These are phyloP conservation scores for Pseudotriccus pelzelni DNA, from an alignment of 2,797 vertebrate genomes.

Conservation along the genomic window DNA sequence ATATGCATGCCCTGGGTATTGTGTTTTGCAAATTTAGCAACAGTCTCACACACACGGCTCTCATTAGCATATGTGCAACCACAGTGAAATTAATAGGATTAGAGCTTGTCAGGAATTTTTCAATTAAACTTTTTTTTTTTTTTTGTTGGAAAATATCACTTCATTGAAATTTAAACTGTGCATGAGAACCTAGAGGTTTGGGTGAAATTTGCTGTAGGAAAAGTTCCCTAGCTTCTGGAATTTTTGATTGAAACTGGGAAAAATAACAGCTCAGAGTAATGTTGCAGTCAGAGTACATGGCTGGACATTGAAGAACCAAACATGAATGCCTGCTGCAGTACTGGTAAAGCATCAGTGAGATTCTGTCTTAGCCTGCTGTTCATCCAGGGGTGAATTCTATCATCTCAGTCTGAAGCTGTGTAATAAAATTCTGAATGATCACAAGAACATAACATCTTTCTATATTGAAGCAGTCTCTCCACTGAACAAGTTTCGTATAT, in stretches of 20 bases:
- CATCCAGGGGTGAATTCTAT: not conserved
- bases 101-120: conserved; percentile 72
- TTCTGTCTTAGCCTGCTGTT: not conserved
- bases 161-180: conserved; percentile 58
- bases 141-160: conserved; percentile 57
- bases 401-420: not conserved
- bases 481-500: not conserved
- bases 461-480: not conserved
- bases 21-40: conserved; percentile 69
- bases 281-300: not conserved
- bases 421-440: not conserved
- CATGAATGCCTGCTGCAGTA: not conserved
- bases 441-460: not conserved
- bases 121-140: conserved; percentile 46
- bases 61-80: conserved; percentile 61
- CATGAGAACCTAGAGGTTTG: conserved; percentile 18
- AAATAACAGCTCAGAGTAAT: not conserved
- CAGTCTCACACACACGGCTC: conserved; percentile 58
- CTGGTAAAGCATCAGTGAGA: not conserved
- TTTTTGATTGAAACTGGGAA: conserved; percentile 18
- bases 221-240: conserved; percentile 24
- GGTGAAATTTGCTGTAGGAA: conserved; percentile 29
- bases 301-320: not conserved
- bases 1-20: conserved; percentile 62
- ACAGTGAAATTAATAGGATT: conserved; percentile 65